phyloP scores from a whole-genome alignment of 2,113 vertebrate species.

The Dipodomys merriami region DNA sequence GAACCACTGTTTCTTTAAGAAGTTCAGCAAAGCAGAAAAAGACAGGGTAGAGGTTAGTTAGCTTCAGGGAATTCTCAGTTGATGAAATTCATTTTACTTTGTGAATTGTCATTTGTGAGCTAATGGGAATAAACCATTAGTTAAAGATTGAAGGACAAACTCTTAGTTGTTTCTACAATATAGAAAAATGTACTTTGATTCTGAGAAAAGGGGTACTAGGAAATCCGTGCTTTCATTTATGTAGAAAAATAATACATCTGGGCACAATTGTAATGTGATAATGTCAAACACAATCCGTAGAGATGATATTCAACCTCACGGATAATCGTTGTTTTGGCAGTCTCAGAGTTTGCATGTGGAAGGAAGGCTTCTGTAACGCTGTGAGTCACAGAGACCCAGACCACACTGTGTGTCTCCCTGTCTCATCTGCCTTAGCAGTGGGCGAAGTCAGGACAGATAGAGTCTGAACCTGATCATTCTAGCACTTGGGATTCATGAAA shows the following conservation, averaged over 20 bases:
- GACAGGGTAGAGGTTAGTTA: neutral
- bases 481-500: neutral
- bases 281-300: neutral
- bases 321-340: neutral
- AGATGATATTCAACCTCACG: neutral
- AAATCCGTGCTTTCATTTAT: slow-evolving; percentile 7
- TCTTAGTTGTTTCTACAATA: slow-evolving; percentile 25
- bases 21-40: neutral
- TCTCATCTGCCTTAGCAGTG: too few relatives aligned
- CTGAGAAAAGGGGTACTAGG: slow-evolving; percentile 40
- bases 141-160: slow-evolving; percentile 13
- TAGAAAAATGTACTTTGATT: slow-evolving; percentile 29
- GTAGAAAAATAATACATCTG: neutral
- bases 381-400: neutral
- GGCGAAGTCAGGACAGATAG: neutral
- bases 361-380: neutral
- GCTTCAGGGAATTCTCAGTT: slow-evolving; percentile 25
- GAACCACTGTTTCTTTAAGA: neutral
- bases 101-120: neutral
- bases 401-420: neutral
- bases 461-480: neutral
- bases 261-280: neutral
- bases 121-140: neutral
- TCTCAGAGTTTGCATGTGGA: neutral
- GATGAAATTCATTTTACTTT: slow-evolving; percentile 22